Percentiles rank a stretch among this genome's conserved stretches.
These are phyloP conservation scores for Rhipidura dahli DNA, from an alignment of 2,113 vertebrate species.

Conservation along the genomic window DNA sequence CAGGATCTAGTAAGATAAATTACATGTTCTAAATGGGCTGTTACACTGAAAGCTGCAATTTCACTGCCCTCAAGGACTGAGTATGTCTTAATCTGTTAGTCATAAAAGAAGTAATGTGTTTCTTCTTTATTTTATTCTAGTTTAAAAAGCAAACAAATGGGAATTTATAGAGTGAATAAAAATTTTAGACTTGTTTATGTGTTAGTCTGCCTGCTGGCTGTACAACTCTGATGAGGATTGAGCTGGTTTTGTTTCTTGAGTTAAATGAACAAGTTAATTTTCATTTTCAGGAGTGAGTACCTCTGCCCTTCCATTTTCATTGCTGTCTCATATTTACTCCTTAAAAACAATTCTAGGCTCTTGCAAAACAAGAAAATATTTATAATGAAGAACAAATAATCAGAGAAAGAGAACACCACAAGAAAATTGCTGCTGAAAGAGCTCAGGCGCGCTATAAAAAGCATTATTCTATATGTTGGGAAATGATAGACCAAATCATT, in stretches of 20 bases:
- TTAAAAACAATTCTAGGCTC: conserved; percentile 71
- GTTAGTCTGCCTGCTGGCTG: not conserved
- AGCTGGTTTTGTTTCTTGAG: not conserved
- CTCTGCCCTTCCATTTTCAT: not conserved
- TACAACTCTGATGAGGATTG: not conserved
- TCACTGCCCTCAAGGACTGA: not conserved
- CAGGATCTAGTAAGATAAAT: not conserved
- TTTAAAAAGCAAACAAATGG: not conserved
- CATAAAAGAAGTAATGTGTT: not conserved
- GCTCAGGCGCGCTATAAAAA: conserved; percentile 76
- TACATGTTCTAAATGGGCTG: not conserved
- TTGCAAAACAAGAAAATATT: conserved; percentile 80
- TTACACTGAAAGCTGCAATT: not conserved
- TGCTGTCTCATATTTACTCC: not conserved
- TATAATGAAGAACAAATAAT: conserved; percentile 76
- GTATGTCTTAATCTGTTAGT: not conserved
- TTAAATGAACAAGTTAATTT: not conserved
- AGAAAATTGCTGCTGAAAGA: conserved; percentile 77
- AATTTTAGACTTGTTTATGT: not conserved
- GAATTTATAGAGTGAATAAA: not conserved
- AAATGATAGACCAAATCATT: conserved; percentile 82
- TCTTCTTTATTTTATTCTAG: not conserved
- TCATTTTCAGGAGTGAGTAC: not conserved
- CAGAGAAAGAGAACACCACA: conserved; percentile 76
- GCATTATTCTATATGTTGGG: conserved; percentile 79